phyloP scores from a whole-genome alignment of 2,888 invertebrate species.

The Troides oblongomaculatus region DNA sequence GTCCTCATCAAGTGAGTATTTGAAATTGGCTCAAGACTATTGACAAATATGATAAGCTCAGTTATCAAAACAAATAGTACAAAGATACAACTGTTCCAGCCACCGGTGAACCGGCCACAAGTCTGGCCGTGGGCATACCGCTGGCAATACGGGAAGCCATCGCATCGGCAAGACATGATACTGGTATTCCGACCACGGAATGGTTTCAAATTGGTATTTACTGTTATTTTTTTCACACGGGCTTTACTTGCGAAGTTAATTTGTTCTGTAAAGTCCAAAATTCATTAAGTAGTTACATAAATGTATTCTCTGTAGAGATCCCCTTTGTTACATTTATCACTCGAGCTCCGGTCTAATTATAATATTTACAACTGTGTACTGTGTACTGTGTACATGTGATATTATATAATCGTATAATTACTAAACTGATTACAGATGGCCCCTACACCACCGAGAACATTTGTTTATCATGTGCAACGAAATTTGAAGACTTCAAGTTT shows the following conservation, averaged over 20 bases:
- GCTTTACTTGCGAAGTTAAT: no score
- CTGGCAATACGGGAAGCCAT: constrained; percentile 82
- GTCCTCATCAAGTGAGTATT: no score
- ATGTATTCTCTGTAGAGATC: no score
- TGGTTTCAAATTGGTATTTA: constrained; percentile 81
- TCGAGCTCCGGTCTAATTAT: no score
- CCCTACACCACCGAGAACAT: constrained; percentile 46
- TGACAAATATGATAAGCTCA: no score
- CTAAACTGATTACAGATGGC: constrained; percentile 44
- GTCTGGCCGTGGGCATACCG: constrained; percentile 62
- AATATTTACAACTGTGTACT: no score
- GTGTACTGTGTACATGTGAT: no score
- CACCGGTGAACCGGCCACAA: constrained; percentile 72
- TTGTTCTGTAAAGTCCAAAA: no score
- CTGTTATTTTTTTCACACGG: neutral
- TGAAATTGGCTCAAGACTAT: no score
- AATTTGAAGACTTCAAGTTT: constrained; percentile 44
- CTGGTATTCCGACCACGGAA: constrained; percentile 63
- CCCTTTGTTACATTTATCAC: no score
- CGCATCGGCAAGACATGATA: constrained; percentile 79
- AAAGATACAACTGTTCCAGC: constrained; percentile 44
- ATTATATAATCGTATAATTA: neutral
- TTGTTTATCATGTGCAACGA: constrained; percentile 41
- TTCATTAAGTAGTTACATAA: no score
- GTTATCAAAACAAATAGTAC: no score